phyloP scores from a whole-genome alignment of 1,140 invertebrate genomes.

The Alviniconcha marisindica region DNA sequence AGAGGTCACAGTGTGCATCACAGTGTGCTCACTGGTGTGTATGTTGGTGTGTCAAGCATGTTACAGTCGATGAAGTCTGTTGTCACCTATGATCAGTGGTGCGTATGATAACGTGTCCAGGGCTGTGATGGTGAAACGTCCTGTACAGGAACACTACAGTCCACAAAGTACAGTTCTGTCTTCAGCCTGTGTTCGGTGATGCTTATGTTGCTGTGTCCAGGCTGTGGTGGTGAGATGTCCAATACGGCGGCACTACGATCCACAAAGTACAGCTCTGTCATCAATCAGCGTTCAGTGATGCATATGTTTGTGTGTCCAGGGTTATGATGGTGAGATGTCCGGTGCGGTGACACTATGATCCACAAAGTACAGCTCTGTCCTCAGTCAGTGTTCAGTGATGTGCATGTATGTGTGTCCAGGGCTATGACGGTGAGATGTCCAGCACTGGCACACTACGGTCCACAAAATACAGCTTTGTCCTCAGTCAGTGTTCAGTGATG shows the following conservation, averaged over 20 bases:
- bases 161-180: slow-evolving; percentile 67
- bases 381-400: slow-evolving; percentile 72
- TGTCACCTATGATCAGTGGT: slow-evolving; percentile 69
- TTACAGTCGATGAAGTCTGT: slow-evolving; percentile 67
- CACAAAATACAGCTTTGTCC: slow-evolving; percentile 66
- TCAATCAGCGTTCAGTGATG: slow-evolving; percentile 72
- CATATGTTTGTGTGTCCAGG: no score
- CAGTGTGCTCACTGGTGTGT: no score
- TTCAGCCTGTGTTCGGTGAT: slow-evolving; percentile 71
- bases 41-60: slow-evolving; percentile 46
- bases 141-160: slow-evolving; percentile 70
- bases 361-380: slow-evolving; percentile 66
- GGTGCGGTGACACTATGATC: slow-evolving; percentile 70
- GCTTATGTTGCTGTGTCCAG: no score
- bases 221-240: no score
- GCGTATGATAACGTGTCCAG: no score
- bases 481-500: slow-evolving; percentile 72
- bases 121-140: slow-evolving; percentile 75
- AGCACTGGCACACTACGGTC: slow-evolving; percentile 70
- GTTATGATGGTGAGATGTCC: slow-evolving; percentile 75
- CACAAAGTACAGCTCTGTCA: slow-evolving; percentile 65
- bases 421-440: slow-evolving; percentile 75
- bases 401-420: no score
- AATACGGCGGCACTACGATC: slow-evolving; percentile 69
- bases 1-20: no score